phyloP scores from a whole-genome alignment of 1,140 invertebrate species.

The Pseudomyrmex concolor region DNA sequence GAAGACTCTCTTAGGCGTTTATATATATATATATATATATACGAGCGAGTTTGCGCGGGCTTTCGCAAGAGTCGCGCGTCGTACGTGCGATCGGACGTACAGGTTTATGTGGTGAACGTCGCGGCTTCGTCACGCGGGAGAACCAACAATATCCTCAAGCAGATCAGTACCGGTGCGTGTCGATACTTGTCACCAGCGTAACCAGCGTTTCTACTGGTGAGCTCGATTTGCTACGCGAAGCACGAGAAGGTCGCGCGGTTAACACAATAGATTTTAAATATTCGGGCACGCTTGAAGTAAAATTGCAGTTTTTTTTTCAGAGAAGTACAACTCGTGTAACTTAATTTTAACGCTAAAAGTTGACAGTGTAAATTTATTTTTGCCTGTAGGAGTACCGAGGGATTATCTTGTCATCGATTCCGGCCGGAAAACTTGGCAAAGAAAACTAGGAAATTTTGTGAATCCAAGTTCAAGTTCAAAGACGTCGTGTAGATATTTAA shows the following conservation, averaged over 20 bases:
- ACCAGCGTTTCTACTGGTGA: constrained; percentile 23
- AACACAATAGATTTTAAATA: neutral
- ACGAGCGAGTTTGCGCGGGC: constrained; percentile 43
- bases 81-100: neutral
- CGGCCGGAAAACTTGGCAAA: neutral
- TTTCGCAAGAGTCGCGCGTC: constrained; percentile 49
- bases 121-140: neutral
- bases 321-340: too few species aligned
- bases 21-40: constrained; percentile 72
- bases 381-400: too few species aligned
- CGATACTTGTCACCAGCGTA: constrained; percentile 19
- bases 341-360: too few species aligned
- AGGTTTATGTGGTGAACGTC: constrained; percentile 1
- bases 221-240: constrained; percentile 24
- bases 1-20: constrained; percentile 58
- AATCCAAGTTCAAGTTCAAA: neutral
- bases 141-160: neutral
- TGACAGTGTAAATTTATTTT: too few species aligned
- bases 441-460: neutral
- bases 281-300: too few species aligned
- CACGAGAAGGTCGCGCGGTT: neutral
- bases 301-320: too few species aligned
- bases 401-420: too few species aligned
- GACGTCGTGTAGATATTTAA: neutral
- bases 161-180: neutral